A percentile compares a stretch with the other conserved stretches of the same genome.
Evolutionary conservation across 2,888 invertebrate genomes (phyloP).

Genomic region (Lochmaea crataegi): DNA sequence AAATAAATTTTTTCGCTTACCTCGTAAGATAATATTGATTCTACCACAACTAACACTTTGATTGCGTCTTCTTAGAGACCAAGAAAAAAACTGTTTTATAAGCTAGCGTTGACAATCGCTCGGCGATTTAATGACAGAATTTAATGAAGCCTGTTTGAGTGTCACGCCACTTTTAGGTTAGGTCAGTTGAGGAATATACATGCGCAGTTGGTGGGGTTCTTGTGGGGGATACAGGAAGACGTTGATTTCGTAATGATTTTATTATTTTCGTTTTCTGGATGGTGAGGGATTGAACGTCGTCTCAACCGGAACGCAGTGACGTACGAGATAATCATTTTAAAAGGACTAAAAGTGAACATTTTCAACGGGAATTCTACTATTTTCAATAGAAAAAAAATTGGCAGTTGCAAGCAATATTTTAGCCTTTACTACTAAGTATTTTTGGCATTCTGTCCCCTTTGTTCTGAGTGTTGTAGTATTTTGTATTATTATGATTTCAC

Average conservation of each 20-base stretch:
- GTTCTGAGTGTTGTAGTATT: no score
- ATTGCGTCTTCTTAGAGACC: not conserved
- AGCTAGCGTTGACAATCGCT: not conserved
- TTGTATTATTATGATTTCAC: no score
- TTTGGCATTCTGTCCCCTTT: no score
- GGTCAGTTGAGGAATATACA: slow-evolving; percentile 25
- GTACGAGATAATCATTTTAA: not conserved
- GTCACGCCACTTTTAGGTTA: slow-evolving; percentile 36
- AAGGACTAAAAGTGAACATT: no score
- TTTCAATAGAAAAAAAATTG: no score
- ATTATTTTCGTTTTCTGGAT: slow-evolving; percentile 27
- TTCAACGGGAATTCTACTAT: no score
- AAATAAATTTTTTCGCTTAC: no score
- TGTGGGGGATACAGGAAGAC: slow-evolving; percentile 30
- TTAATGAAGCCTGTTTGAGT: slow-evolving; percentile 5
- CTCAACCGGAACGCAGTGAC: slow-evolving; percentile 7
- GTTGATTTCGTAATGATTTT: slow-evolving; percentile 28
- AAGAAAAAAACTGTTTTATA: not conserved
- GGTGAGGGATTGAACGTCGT: not conserved
- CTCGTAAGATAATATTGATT: no score
- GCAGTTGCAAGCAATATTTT: no score
- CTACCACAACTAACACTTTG: not conserved
- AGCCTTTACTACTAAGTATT: no score
- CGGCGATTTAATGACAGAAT: slow-evolving; percentile 20
- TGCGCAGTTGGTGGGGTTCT: slow-evolving; percentile 20